A percentile compares a stretch with the other conserved stretches of the same genome.
These are phyloP conservation scores for Phragmatobia fuliginosa DNA, from an alignment of 2,888 invertebrate genomes.

Conservation along the genomic window DNA sequence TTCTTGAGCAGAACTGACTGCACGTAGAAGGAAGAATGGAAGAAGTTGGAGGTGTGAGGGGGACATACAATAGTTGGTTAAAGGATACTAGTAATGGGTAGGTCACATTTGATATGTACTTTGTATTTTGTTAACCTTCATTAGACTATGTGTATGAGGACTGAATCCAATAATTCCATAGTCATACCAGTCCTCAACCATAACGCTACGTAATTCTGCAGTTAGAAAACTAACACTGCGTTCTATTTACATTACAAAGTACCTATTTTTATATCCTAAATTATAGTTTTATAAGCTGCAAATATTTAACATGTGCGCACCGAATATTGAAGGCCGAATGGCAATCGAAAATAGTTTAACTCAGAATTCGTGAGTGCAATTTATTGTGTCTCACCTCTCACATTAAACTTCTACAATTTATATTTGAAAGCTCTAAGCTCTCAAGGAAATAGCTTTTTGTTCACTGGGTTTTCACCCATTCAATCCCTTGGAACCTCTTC, in stretches of 20 bases:
- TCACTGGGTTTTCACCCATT: too few relatives aligned
- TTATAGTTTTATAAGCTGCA: conserved; percentile 13
- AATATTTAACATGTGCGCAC: conserved; percentile 20
- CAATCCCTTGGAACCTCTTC: too few relatives aligned
- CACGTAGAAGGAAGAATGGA: too few relatives aligned
- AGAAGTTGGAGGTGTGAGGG: too few relatives aligned
- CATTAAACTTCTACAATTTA: not conserved
- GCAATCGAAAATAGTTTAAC: conserved; percentile 12
- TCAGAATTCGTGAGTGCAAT: not conserved
- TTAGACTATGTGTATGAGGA: too few relatives aligned
- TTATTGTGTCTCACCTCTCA: not conserved
- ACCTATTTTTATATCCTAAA: conserved; percentile 7
- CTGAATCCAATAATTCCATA: too few relatives aligned
- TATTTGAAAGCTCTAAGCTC: not conserved
- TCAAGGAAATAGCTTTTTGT: not conserved
- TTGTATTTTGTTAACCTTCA: too few relatives aligned
- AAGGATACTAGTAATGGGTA: too few relatives aligned
- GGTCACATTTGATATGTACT: too few relatives aligned
- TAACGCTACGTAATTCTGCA: not conserved
- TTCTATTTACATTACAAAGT: conserved; percentile 1
- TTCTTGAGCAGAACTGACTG: too few relatives aligned
- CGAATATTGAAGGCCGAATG: conserved; percentile 38
- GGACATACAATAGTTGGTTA: too few relatives aligned
- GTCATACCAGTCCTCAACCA: not conserved
- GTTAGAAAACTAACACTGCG: not conserved